Base-by-base conservation (phyloP, 2,797 vertebrate species). In the Hafferia zeledoni region DNA sequence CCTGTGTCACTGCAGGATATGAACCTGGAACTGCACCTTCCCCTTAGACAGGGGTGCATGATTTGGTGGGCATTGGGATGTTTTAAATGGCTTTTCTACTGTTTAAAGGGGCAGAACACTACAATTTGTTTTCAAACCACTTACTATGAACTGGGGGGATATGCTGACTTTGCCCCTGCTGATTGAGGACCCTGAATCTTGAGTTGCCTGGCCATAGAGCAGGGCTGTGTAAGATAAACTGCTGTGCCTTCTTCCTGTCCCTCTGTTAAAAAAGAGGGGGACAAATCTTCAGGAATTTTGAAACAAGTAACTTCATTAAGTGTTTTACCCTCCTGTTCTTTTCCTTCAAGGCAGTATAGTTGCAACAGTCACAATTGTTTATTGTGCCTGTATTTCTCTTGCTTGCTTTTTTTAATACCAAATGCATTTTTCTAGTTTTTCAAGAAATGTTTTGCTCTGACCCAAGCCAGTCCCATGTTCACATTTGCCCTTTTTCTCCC, bases 1-100 rank as follows among this genome's bases (percentile, higher is more conserved):
- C 19, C 27, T 59, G 22, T 0, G 2, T 27, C 52, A 27, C 11
- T 5, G 8, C 3, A 49, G 77, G 17, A n/a, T 28, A 6, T 4
- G 27, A 53, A 27, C 23, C 39, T 75, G 27, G 8, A 35, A 6
- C 49, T 30, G 6, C n/a, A 27, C 19, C 28, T 70, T 77, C 41
- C 50, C 27, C 49, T 83, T 31, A 61, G 23, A 37, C 9, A 53
- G 13, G 10, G 35, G 18, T 24, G 6, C 1, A 2, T 9, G 23
- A 63, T 57, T 43, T 68, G 33, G 16, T 49, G 39, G n/a, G 15
- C 33, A 57, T 17, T 11, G 5, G 31, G 23, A 15, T 43, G 20
- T 39, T 79, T 61, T 61, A 30, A 77, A 30, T 49, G 16, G 25
- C 16, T 80, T 80, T 90, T 57, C 15, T 25, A 31, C 4, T 13